phyloP scores from a whole-genome alignment of 2,113 vertebrate species.

The Seriola quinqueradiata region DNA sequence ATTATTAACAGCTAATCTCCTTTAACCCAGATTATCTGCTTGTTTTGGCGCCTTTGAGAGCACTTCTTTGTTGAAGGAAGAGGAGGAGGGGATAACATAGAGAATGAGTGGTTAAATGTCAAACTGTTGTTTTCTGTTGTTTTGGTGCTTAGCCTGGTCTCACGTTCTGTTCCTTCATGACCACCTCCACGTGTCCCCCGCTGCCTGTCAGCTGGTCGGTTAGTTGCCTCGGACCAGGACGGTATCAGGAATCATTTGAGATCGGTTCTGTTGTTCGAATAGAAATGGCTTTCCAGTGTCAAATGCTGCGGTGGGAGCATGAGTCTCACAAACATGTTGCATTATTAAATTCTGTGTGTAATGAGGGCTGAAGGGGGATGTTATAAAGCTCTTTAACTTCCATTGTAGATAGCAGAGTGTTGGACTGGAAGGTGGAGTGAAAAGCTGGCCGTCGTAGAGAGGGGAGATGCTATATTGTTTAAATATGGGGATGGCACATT shows the following conservation, averaged over 20 bases:
- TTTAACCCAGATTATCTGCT: slow-evolving; percentile 75
- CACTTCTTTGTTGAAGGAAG: slow-evolving; percentile 45
- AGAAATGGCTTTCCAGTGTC: not conserved
- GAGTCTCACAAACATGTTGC: slow-evolving; percentile 12
- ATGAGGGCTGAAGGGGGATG: not conserved
- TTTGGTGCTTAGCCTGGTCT: slow-evolving; percentile 4
- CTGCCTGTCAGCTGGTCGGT: not conserved
- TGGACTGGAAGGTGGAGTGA: not conserved
- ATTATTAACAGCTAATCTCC: slow-evolving; percentile 72
- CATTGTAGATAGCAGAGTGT: not conserved
- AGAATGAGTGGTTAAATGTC: slow-evolving; percentile 71
- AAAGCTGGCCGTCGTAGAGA: not conserved
- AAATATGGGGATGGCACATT: not conserved
- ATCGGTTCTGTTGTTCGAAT: slow-evolving; percentile 9
- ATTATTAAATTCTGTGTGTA: slow-evolving; percentile 13
- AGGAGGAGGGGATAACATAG: not conserved
- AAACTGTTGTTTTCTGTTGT: slow-evolving; percentile 58
- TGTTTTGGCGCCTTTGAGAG: slow-evolving; percentile 52
- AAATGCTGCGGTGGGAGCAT: not conserved
- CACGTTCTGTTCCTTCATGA: slow-evolving; percentile 33
- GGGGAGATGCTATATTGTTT: not conserved
- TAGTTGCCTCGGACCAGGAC: not conserved
- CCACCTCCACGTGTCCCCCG: slow-evolving; percentile 39
- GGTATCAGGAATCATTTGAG: slow-evolving; percentile 16
- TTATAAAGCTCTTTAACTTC: not conserved